Base-by-base conservation (phyloP, 2,113 vertebrate genomes). In the Siniperca chuatsi region DNA sequence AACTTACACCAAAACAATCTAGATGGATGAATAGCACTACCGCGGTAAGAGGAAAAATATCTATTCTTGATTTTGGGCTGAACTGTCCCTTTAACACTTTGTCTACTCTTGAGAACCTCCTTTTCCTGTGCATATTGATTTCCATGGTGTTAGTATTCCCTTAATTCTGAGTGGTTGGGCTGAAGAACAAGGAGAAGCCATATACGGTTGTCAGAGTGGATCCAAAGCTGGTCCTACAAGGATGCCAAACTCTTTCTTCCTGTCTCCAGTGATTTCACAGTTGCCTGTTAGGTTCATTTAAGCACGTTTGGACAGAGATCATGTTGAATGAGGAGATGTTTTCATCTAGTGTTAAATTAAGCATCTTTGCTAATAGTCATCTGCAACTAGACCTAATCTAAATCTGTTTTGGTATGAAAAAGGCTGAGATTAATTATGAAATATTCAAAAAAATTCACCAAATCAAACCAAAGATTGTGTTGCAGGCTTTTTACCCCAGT, bases 121-220 rank as follows among this genome's bases (percentile, higher is more conserved):
- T 46, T 55, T 42, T 64, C 29, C 33, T 87, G 54, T 72, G 6
- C 33, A 37, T 25, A 18, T 50, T 65, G 21, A 75, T 54, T 61
- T 29, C 40, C 13, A 55, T 18, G n/a, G 55, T 62, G 54, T 83
- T 35, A n/a, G 33, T 25, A 4, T 2, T 73, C 55, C 55, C 33
- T 76, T 46, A 15, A 29, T 42, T 75, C 40, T 25, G 35, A 72
- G 60, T 21, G 48, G 76, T 71, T 48, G 1, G 50, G 77, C 68
- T 78, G 62, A 83, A 66, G 54, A 79, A 61, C 52, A 77, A 77
- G n/a, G 68, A 81, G 72, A 84, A 82, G 61, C 48, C n/a, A 42
- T 66, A 42, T 18, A 87, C 42, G 25, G 87, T 71, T 91, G 90
- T 93, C 87, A 90, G 58, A 81, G 71, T 64, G 55, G 71, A 89